phyloP scores from a whole-genome alignment of 2,113 vertebrate genomes.

The Phainopepla nitens region DNA sequence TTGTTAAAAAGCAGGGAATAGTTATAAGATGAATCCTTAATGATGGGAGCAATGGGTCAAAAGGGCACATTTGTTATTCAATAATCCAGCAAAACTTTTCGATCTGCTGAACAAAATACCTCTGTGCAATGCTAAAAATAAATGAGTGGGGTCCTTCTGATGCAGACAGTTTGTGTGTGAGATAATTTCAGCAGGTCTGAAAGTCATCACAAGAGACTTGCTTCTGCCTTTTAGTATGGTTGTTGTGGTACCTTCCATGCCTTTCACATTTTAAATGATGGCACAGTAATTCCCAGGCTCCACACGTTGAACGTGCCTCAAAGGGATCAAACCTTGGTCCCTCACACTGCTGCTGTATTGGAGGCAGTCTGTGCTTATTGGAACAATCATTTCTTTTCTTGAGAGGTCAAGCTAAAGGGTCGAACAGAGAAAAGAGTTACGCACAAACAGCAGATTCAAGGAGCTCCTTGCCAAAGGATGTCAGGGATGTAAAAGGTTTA shows the following conservation, averaged over 20 bases:
- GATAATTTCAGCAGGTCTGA: neutral
- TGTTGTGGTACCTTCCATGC: neutral
- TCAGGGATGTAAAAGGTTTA: neutral
- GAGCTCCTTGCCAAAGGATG: neutral
- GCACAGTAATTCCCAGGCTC: neutral
- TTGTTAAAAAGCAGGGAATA: neutral
- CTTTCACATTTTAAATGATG: neutral
- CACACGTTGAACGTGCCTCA: neutral
- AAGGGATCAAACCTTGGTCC: neutral
- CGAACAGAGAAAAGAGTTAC: neutral
- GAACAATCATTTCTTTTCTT: neutral
- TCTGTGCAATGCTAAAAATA: neutral
- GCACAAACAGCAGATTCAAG: neutral
- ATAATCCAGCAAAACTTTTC: neutral
- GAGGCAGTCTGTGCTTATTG: neutral
- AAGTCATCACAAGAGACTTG: neutral
- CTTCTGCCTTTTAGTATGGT: neutral
- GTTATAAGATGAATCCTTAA: neutral
- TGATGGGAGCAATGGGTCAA: neutral
- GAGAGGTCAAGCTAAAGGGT: neutral
- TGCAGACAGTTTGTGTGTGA: neutral
- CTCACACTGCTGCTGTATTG: neutral
- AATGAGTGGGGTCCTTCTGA: neutral
- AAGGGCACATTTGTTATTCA: neutral
- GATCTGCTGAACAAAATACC: neutral